Conservation (phyloP, 1,140 invertebrate species). For the Sminthurides bifidus region DNA sequence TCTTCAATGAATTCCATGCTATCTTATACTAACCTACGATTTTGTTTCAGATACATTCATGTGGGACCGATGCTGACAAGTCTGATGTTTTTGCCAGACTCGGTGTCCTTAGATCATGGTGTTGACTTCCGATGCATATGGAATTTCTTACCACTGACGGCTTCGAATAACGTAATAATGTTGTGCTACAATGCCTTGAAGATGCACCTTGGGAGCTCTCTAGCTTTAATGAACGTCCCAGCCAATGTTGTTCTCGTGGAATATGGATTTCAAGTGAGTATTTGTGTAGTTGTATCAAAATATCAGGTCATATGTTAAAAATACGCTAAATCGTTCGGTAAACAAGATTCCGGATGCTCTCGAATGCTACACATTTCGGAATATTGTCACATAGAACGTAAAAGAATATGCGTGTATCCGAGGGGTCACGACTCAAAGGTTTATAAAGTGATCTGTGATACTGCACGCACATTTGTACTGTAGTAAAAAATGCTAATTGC, state of each 20-base stretch:
- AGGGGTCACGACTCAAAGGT: slow-evolving; percentile 12
- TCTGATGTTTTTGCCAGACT: slow-evolving; percentile 38
- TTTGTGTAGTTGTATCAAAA: not conserved
- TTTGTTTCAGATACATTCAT: slow-evolving; percentile 44
- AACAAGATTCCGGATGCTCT: not conserved
- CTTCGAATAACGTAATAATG: slow-evolving; percentile 43
- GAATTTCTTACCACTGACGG: slow-evolving; percentile 44
- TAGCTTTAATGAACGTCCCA: slow-evolving; percentile 41
- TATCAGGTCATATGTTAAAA: not conserved
- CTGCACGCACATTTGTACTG: slow-evolving; percentile 6
- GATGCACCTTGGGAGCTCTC: slow-evolving; percentile 33
- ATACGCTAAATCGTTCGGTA: not conserved
- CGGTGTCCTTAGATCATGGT: slow-evolving; percentile 2
- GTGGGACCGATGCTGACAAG: slow-evolving; percentile 49
- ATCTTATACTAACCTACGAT: slow-evolving; percentile 1
- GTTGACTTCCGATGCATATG: slow-evolving; percentile 42
- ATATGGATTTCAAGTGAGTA: slow-evolving; percentile 48
- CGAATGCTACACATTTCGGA: not conserved
- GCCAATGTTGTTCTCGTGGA: slow-evolving; percentile 49
- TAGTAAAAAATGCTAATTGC: not conserved
- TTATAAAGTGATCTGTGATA: slow-evolving; percentile 10
- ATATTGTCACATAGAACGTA: slow-evolving; percentile 4
- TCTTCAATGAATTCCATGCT: not conserved
- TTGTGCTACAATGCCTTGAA: slow-evolving; percentile 46
- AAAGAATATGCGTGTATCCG: slow-evolving; percentile 16